phyloP scores from a whole-genome alignment of 2,888 invertebrate genomes.

The Subacronicta megacephala region DNA sequence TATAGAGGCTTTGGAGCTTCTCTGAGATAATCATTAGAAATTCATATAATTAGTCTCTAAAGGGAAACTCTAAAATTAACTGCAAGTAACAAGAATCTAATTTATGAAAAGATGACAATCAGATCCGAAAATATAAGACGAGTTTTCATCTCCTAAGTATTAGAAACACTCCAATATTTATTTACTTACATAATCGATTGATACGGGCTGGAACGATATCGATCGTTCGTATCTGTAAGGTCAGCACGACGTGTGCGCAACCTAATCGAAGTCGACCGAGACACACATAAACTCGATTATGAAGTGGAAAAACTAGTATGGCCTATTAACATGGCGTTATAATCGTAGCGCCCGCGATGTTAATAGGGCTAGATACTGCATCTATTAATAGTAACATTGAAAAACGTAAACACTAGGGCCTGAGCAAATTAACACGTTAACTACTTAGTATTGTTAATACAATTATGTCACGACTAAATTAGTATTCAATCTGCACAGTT shows the following conservation, averaged over 20 bases:
- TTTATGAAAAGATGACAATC: no score
- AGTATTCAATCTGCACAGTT: background rate
- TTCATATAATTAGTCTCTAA: no score
- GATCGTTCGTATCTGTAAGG: conserved; percentile 53
- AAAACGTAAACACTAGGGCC: conserved; percentile 15
- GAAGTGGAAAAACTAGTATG: conserved; percentile 54
- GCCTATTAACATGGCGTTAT: conserved; percentile 42
- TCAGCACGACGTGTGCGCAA: conserved; percentile 38
- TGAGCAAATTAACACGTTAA: background rate
- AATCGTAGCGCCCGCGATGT: conserved; percentile 29
- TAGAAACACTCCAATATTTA: conserved; percentile 27
- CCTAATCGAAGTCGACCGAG: conserved; percentile 48
- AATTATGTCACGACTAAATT: background rate
- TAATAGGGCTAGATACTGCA: conserved; percentile 14
- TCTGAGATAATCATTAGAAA: no score
- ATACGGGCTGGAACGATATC: conserved; percentile 44
- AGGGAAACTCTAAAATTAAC: background rate
- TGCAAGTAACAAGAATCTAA: no score
- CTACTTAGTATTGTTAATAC: background rate
- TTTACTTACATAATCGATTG: conserved; percentile 43
- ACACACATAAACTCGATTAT: conserved; percentile 43
- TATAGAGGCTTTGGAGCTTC: no score
- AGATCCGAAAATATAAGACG: background rate
- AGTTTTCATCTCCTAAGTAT: background rate
- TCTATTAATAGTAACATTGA: conserved; percentile 27